Conservation (phyloP, 2,797 vertebrate species). For the Lepilemur septentrionalis region DNA sequence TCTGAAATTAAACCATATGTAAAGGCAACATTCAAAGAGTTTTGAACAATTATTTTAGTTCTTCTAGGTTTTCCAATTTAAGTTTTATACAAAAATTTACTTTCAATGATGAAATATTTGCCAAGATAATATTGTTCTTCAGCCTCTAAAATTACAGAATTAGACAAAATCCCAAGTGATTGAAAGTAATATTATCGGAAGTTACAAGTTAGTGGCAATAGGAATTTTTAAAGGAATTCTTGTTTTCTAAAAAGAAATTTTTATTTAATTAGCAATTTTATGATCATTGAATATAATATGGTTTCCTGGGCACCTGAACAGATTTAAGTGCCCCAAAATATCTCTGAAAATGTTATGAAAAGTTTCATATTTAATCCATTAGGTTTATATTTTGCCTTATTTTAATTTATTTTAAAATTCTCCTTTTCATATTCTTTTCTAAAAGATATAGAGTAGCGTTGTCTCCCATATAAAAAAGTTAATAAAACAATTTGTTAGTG, state of each 20-base stretch:
- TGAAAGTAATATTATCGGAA: conserved; percentile 8
- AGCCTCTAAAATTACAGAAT: background rate
- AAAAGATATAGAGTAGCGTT: background rate
- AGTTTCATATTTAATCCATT: background rate
- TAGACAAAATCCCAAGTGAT: background rate
- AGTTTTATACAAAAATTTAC: background rate
- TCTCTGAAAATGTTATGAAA: background rate
- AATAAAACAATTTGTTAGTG: background rate
- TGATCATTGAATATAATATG: background rate
- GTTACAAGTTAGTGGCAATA: background rate
- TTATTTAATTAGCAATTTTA: conserved; percentile 9
- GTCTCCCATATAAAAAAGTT: background rate
- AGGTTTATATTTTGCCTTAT: background rate
- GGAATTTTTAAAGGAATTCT: background rate
- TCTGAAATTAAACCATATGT: background rate
- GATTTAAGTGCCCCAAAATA: background rate
- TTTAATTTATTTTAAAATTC: background rate
- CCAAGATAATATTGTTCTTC: background rate
- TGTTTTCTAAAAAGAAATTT: background rate
- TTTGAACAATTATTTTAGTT: background rate
- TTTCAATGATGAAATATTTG: background rate
- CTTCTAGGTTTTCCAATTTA: background rate
- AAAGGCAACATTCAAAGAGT: background rate
- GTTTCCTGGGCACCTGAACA: background rate
- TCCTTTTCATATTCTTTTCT: background rate